Conservation (phyloP, 2,113 vertebrate species). For the Mirounga angustirostris region DNA sequence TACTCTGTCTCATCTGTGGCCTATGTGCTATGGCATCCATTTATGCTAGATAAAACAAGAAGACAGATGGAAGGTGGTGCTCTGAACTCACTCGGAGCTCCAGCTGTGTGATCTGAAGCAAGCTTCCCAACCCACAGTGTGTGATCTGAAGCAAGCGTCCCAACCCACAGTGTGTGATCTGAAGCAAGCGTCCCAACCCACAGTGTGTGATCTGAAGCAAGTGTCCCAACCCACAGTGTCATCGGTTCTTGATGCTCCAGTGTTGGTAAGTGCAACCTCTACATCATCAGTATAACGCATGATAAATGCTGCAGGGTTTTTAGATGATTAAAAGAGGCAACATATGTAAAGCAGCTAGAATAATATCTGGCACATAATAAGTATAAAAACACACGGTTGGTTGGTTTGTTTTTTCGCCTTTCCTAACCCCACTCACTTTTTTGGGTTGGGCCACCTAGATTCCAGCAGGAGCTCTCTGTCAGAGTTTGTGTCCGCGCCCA, state of each 20-base stretch:
- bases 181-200: not conserved
- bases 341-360: not conserved
- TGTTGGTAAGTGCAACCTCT: too few species aligned
- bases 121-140: too few species aligned
- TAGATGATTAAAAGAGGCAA: not conserved
- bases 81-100: not conserved
- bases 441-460: not conserved
- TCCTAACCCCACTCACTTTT: not conserved
- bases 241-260: too few species aligned
- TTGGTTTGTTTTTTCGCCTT: not conserved
- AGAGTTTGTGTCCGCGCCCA: not conserved
- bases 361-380: not conserved
- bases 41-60: not conserved
- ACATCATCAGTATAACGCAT: not conserved
- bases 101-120: not conserved
- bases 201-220: not conserved
- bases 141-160: not conserved
- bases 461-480: not conserved
- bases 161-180: not conserved
- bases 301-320: not conserved
- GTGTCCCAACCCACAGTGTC: not conserved
- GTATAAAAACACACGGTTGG: not conserved
- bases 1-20: not conserved
- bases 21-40: not conserved
- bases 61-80: not conserved